Evolutionary conservation across 2,113 vertebrate genomes (phyloP).

Genomic region (Rhynchomys soricoides): DNA sequence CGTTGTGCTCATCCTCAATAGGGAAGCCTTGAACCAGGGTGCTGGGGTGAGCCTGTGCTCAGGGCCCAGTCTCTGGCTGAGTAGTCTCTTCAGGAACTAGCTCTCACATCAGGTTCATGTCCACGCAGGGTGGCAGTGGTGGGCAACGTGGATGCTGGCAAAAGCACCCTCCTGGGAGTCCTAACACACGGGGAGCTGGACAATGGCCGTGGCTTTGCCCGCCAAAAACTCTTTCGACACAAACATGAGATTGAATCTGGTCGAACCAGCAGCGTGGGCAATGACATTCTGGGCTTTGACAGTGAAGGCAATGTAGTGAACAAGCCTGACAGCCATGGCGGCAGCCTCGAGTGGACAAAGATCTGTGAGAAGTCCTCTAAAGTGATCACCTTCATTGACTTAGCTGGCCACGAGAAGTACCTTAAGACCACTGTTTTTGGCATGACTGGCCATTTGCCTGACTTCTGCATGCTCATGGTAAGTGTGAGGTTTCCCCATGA

Average conservation of each 20-base stretch:
- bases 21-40: not conserved
- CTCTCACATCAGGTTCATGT: not conserved
- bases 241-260: slow-evolving; percentile 99
- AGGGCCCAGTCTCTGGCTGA: not conserved
- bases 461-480: slow-evolving; percentile 99
- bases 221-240: slow-evolving; percentile 98
- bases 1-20: rapidly evolving
- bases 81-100: not conserved
- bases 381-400: slow-evolving; percentile 98
- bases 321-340: slow-evolving; percentile 97
- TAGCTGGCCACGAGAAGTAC: slow-evolving; percentile 98
- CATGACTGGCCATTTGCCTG: slow-evolving; percentile 98
- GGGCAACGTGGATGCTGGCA: slow-evolving; percentile 98
- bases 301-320: slow-evolving; percentile 97
- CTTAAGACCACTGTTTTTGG: slow-evolving; percentile 99
- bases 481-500: slow-evolving; percentile 45
- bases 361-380: slow-evolving; percentile 99
- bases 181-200: slow-evolving; percentile 97
- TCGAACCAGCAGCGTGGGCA: slow-evolving; percentile 98
- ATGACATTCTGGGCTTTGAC: slow-evolving; percentile 98
- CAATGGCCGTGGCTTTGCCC: slow-evolving; percentile 97
- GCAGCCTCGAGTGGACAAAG: slow-evolving; percentile 98
- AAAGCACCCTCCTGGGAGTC: slow-evolving; percentile 96
- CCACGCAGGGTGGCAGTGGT: slow-evolving; percentile 95
- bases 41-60: not conserved